Percentiles rank a stretch among this genome's conserved stretches.
Evolutionary conservation across 2,888 invertebrate species (phyloP).

Genomic region (Griposia aprilina): DNA sequence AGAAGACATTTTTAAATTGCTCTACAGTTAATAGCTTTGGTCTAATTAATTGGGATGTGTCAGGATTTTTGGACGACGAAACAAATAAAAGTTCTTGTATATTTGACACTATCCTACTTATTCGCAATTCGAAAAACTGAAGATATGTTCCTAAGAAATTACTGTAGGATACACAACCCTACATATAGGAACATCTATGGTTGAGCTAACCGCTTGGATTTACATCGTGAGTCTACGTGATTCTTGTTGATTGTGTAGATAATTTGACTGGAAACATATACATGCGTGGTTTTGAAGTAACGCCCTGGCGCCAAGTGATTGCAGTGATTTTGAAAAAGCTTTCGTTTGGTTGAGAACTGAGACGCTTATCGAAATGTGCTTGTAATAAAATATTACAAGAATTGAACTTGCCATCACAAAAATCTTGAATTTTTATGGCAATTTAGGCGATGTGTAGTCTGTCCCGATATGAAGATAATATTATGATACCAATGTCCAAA

Average conservation of each 20-base stretch:
- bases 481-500: not conserved
- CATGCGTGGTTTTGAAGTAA: slow-evolving; percentile 52
- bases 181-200: slow-evolving; percentile 10
- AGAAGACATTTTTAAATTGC: not conserved
- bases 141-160: slow-evolving; percentile 7
- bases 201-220: slow-evolving; percentile 51
- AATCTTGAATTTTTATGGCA: not conserved
- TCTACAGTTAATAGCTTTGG: not conserved
- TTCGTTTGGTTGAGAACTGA: slow-evolving; percentile 5
- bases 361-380: not conserved
- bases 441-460: not conserved
- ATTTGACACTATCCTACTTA: not conserved
- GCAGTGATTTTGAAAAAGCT: slow-evolving; percentile 48
- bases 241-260: slow-evolving; percentile 67
- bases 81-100: no score
- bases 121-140: not conserved
- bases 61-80: not conserved
- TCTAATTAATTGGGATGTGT: not conserved
- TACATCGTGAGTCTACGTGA: slow-evolving; percentile 67
- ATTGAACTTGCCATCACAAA: not conserved
- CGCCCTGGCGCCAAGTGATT: slow-evolving; percentile 63
- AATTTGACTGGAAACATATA: slow-evolving; percentile 61
- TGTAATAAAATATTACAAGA: not conserved
- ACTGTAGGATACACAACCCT: slow-evolving; percentile 49
- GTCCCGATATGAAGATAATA: not conserved